phyloP scores from a whole-genome alignment of 2,888 invertebrate genomes.

The Parnassius glacialis region DNA sequence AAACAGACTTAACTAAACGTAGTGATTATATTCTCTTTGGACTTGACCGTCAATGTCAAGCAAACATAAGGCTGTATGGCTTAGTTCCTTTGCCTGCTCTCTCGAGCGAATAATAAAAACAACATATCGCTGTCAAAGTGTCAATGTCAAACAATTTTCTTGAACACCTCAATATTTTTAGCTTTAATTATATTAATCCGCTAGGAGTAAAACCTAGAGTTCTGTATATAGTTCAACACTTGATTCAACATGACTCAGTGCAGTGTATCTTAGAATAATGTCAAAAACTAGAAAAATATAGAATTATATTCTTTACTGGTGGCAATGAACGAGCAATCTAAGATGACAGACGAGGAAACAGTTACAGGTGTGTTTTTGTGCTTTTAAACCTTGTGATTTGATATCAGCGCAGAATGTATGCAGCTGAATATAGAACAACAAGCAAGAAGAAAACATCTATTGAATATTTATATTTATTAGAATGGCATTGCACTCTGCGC shows the following conservation, averaged over 20 bases:
- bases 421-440: constrained; percentile 8
- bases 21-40: no score
- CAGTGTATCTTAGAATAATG: constrained; percentile 29
- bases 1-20: no score
- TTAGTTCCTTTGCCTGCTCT: no score
- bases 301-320: constrained; percentile 21
- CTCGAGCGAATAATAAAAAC: no score
- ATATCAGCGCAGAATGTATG: not conserved
- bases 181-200: constrained; percentile 18
- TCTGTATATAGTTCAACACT: no score
- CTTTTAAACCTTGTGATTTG: constrained; percentile 32
- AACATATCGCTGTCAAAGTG: no score
- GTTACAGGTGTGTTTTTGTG: constrained; percentile 60
- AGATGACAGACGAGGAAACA: constrained; percentile 61
- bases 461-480: constrained; percentile 3
- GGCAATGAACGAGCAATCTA: constrained; percentile 38
- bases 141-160: constrained; percentile 41
- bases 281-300: constrained; percentile 14
- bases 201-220: no score
- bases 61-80: no score
- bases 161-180: constrained; percentile 37
- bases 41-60: no score
- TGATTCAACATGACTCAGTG: constrained; percentile 21
- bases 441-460: constrained; percentile 3
- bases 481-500: constrained; percentile 13